Percentiles rank a stretch among this genome's conserved stretches.
These are phyloP conservation scores for Ichneumon xanthorius DNA, from an alignment of 2,888 invertebrate genomes.

Conservation along the genomic window DNA sequence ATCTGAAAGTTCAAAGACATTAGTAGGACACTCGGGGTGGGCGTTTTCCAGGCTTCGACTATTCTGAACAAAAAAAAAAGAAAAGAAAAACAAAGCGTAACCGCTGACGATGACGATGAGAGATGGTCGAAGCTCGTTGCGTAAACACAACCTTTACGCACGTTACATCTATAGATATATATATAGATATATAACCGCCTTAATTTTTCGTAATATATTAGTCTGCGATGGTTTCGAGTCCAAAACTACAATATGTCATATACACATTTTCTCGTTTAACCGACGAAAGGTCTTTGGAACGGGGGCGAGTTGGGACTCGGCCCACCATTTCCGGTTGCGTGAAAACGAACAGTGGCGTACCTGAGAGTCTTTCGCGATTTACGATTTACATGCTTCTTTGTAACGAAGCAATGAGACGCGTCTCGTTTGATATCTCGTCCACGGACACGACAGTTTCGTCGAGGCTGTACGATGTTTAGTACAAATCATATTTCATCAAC, in stretches of 20 bases:
- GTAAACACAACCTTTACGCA: neutral
- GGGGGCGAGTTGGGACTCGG: slow-evolving; percentile 53
- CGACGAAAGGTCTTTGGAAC: slow-evolving; percentile 43
- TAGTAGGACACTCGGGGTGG: neutral
- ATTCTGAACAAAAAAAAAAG: neutral
- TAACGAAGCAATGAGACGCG: slow-evolving; percentile 12
- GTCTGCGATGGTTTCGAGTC: neutral
- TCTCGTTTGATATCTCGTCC: slow-evolving; percentile 39
- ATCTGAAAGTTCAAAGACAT: neutral
- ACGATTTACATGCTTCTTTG: slow-evolving; percentile 30
- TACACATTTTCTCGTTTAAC: neutral
- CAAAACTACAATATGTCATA: neutral
- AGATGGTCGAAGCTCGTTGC: neutral
- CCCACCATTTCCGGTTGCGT: slow-evolving; percentile 65
- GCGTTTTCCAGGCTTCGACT: neutral
- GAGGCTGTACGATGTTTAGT: neutral
- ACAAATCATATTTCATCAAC: neutral
- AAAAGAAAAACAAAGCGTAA: neutral
- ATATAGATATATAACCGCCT: neutral
- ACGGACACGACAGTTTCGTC: slow-evolving; percentile 22
- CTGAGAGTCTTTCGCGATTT: slow-evolving; percentile 4
- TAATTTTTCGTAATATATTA: neutral
- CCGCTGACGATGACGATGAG: neutral
- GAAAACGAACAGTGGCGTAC: slow-evolving; percentile 42
- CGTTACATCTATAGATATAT: neutral